Base-by-base conservation (phyloP, 1,140 invertebrate species). In the Rhagoletis pomonella region DNA sequence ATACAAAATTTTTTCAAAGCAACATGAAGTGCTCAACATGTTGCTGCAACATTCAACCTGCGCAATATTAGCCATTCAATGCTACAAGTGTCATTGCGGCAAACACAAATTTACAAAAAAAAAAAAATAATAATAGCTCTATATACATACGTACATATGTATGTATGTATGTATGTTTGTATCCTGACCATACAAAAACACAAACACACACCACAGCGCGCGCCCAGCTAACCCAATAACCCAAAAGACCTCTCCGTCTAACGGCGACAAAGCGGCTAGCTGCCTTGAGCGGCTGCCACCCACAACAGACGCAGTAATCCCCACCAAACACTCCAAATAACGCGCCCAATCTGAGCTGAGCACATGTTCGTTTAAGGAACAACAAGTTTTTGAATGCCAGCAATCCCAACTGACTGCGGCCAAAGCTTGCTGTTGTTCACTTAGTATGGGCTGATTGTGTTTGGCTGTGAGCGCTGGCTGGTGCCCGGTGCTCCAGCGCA, bases 71-170 rank as follows among this genome's bases (percentile, higher is more conserved):
- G 29, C 85, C 14, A 59, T 65, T 19, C 39, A 60, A 86, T 59
- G 85, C 85, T 9, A 86, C 85, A 86, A 86, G 85, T 86, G 85
- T 86, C 85, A 86, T 44, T 60, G 39, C 59, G 29, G 85, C 58
- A 86, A 86, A 73, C 9, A 50, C 4, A 64, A 17, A 64, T 64
- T 12, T 67, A 39, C 60, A 62, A 69, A 14, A 29, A 47, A 9
- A 9, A 7, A 67, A 19, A 42, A 19, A 67, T 42, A 42, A 42
- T 39, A 42, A 4, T 12, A 10, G 39, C 42, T 29, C 29, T 29
- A 1, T 29, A 29, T 29, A 29, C 29, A 29, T 29, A 29, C 29
- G 29, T 29, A 29, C 29, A 29, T 29, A 29, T 29, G 29, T 29
- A 29, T 29, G 29, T n/a, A 55, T 55, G 50, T 55, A 55, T 55